Conservation (phyloP, 2,797 vertebrate genomes). For the Ctenosaura bakeri region DNA sequence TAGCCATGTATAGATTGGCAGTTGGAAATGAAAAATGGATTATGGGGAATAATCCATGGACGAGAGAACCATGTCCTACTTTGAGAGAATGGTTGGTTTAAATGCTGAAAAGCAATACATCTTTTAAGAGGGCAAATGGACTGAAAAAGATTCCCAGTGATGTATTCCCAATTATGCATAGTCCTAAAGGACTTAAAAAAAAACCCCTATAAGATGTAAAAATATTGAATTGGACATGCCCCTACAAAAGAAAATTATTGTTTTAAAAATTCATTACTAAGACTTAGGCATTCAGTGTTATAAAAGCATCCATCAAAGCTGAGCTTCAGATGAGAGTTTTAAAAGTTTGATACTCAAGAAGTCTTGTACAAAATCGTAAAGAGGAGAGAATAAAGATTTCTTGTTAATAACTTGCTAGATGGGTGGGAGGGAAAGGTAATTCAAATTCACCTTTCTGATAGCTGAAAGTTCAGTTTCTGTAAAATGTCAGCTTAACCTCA, state of each 20-base stretch:
- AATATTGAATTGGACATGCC: neutral
- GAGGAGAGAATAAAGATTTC: conserved; percentile 37
- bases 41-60: neutral
- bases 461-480: neutral
- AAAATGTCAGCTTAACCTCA: neutral
- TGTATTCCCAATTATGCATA: neutral
- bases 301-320: neutral
- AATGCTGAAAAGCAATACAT: neutral
- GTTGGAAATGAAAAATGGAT: neutral
- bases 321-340: neutral
- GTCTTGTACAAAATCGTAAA: neutral
- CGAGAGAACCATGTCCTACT: neutral
- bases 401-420: conserved; percentile 9
- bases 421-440: conserved; percentile 26
- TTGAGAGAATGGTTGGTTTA: neutral
- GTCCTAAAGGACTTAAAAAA: neutral
- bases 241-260: neutral
- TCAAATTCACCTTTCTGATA: neutral
- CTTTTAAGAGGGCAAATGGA: neutral
- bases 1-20: too few relatives aligned
- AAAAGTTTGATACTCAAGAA: neutral
- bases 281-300: neutral
- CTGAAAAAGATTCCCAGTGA: neutral
- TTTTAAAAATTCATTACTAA: neutral
- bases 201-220: neutral